Evolutionary conservation across 2,797 vertebrate genomes (phyloP), one percentile per base, ranked within the genome.

Genomic region (Esox masquinongy): DNA sequence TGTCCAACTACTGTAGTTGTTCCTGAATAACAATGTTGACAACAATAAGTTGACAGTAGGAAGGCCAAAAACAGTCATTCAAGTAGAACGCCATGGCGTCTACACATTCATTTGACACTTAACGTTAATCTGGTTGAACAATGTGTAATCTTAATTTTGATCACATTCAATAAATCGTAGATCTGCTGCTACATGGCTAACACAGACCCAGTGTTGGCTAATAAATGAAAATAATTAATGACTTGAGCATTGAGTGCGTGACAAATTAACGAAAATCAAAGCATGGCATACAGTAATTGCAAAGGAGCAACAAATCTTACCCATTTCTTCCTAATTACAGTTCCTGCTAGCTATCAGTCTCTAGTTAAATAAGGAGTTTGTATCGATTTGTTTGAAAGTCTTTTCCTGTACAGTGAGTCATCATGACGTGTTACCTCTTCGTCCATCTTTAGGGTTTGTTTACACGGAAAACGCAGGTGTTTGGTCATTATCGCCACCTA

Each of bases 401-500:
- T 59, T 31, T 47, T 24, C 53, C 53, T 59, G 16, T 59, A 22
- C 53, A 66, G 12, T 29, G 24, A 6, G 29, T 66, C 9, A 47
- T 47, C 43, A 3, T 4, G 63, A 66, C 24, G 63, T 66, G 14
- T 3, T 47, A 14, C 22, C 1, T 66, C 63, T 34, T 66, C 29
- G 31, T 66, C 64, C 16, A 31, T 29, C 16, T 66, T 59, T 59
- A 59, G 26, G 19, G 63, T 34, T 66, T 66, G 29, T 15, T 31
- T 66, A 66, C 63, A 31, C 34, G 24, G 14, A 3, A 11, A 22
- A 8, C 53, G 1, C 24, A 16, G 63, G 26, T 66, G 29, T 66
- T 66, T 4, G 63, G 17, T 6, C 24, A 66, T 67, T 67, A 34
- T 67, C 16, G 64, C 64, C 64, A 17, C 64, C 64, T 67, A 67